Evolutionary conservation across 1,140 invertebrate species (phyloP).

Genomic region (Cyclargus thomasi): DNA sequence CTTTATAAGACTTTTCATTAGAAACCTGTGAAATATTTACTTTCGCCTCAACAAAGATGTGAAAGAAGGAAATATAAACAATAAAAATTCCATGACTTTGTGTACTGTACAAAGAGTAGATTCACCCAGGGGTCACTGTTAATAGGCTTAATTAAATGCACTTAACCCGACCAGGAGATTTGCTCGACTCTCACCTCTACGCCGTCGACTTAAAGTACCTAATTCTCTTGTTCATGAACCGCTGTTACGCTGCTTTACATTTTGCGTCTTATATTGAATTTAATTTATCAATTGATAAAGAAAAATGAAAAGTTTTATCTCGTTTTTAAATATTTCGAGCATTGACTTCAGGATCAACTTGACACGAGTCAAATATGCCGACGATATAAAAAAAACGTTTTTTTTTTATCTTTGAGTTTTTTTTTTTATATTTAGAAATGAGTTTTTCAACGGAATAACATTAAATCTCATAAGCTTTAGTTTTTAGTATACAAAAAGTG

Average conservation of each 20-base stretch:
- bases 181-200: neutral
- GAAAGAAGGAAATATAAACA: conserved; percentile 14
- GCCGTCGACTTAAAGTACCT: neutral
- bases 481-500: too few relatives aligned
- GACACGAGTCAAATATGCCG: neutral
- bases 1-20: conserved; percentile 8
- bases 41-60: conserved; percentile 10
- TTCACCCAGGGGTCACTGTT: conserved; percentile 14
- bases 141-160: conserved; percentile 14
- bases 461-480: too few relatives aligned
- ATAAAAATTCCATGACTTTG: conserved; percentile 16
- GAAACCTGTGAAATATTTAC: conserved; percentile 10
- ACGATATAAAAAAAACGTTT: neutral
- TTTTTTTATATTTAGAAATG: too few relatives aligned
- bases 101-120: conserved; percentile 12
- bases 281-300: conserved; percentile 12
- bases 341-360: neutral
- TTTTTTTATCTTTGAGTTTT: too few relatives aligned
- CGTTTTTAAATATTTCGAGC: neutral
- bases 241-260: neutral
- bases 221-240: neutral
- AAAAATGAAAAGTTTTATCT: conserved; percentile 14
- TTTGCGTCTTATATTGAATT: conserved; percentile 7
- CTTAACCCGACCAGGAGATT: neutral
- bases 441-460: too few relatives aligned